A percentile compares a stretch with the other conserved stretches of the same genome.
These are phyloP conservation scores for Drosophila mauritiana DNA, from an alignment of 1,140 invertebrate genomes.

Conservation along the genomic window DNA sequence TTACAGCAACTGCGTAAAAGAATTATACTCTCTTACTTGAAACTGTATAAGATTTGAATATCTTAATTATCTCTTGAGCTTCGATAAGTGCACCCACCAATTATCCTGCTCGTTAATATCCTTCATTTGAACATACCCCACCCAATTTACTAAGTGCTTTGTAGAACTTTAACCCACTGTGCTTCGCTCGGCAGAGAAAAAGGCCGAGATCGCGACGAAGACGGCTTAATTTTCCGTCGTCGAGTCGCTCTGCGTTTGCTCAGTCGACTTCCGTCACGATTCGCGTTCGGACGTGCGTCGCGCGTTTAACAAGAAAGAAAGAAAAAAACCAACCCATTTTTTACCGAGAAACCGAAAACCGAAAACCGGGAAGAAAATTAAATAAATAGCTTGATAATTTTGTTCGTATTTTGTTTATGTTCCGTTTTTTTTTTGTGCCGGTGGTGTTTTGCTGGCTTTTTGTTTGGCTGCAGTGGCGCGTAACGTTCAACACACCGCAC, in stretches of 20 bases:
- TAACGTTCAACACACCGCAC: slow-evolving; percentile 31
- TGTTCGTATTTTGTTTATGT: slow-evolving; percentile 50
- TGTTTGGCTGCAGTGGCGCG: slow-evolving; percentile 59
- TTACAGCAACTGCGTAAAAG: too few species aligned
- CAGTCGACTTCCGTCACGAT: slow-evolving; percentile 78
- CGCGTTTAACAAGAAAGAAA: slow-evolving; percentile 19
- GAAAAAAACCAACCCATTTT: slow-evolving; percentile 13
- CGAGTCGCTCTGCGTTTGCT: slow-evolving; percentile 51
- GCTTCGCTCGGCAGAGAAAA: slow-evolving; percentile 18
- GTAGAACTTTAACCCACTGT: slow-evolving; percentile 17
- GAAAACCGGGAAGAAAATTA: slow-evolving; percentile 21
- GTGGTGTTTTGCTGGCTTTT: slow-evolving; percentile 39
- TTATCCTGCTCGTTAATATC: too few species aligned
- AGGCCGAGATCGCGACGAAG: slow-evolving; percentile 33
- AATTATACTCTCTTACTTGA: too few species aligned
- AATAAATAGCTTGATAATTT: slow-evolving; percentile 35
- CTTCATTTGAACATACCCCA: too few species aligned
- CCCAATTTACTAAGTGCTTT: too few species aligned
- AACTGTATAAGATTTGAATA: too few species aligned
- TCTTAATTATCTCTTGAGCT: too few species aligned
- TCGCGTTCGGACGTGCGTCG: slow-evolving; percentile 70
- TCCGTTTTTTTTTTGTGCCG: slow-evolving; percentile 32
- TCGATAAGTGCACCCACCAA: too few species aligned
- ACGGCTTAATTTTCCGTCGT: slow-evolving; percentile 8
- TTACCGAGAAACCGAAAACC: slow-evolving; percentile 13